Percentiles rank a stretch among this genome's conserved stretches.
These are phyloP conservation scores for Macrotus californicus DNA, from an alignment of 2,113 vertebrate species.

Conservation along the genomic window DNA sequence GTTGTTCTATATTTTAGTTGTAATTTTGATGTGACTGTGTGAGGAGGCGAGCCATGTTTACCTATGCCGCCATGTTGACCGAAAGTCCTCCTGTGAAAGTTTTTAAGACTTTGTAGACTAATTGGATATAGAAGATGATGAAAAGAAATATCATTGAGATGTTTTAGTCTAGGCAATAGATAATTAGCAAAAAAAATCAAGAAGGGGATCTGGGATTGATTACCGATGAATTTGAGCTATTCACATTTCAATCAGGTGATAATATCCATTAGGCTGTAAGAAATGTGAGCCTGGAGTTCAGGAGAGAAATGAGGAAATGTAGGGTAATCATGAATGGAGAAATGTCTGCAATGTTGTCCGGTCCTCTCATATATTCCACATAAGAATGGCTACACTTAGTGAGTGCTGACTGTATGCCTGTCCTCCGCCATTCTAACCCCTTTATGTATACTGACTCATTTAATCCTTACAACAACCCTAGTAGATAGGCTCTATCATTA, in stretches of 20 bases:
- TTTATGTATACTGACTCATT: neutral
- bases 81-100: neutral
- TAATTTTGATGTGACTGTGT: no score
- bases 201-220: neutral
- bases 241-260: neutral
- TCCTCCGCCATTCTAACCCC: neutral
- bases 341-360: neutral
- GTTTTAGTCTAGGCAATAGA: neutral
- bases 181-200: neutral
- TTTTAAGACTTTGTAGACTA: neutral
- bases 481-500: neutral
- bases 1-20: no score
- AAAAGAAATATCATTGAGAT: neutral
- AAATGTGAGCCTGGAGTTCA: neutral
- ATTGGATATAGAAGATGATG: neutral
- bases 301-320: neutral
- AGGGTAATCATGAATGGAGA: neutral
- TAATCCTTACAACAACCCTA: neutral
- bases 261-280: neutral
- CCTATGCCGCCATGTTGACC: no score
- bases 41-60: no score
- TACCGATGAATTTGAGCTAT: neutral
- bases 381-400: neutral
- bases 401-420: neutral
- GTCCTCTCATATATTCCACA: neutral